These are phyloP conservation scores for Lucilia sericata DNA, from an alignment of 1,140 invertebrate species.

Conservation along the genomic window DNA sequence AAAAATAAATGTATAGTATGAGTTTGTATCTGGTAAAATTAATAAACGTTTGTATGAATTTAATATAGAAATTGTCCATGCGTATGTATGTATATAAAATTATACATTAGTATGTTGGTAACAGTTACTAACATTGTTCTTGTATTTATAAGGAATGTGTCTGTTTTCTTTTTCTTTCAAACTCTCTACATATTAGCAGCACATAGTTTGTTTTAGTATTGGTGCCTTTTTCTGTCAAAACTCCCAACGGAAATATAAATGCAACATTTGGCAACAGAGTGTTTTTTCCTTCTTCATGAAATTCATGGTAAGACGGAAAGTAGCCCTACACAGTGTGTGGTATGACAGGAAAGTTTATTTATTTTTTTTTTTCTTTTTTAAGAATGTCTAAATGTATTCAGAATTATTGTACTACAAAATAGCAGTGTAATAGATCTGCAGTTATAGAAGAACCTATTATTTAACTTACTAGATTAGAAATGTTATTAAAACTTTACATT, in stretches of 20 bases:
- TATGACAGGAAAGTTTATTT: slow-evolving; percentile 29
- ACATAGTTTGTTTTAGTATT: neutral
- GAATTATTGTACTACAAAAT: neutral
- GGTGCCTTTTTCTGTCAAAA: neutral
- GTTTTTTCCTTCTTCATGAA: neutral
- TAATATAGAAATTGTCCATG: neutral
- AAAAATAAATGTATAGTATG: neutral
- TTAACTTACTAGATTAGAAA: no score
- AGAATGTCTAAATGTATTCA: slow-evolving; percentile 3
- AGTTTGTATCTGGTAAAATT: slow-evolving; percentile 17
- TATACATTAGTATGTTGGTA: neutral
- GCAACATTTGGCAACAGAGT: slow-evolving; percentile 25
- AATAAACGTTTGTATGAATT: slow-evolving; percentile 4
- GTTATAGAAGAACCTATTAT: no score
- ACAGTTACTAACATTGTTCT: neutral
- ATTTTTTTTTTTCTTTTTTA: neutral
- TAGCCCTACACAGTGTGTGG: slow-evolving; percentile 33
- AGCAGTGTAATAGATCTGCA: no score
- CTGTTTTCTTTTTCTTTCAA: neutral
- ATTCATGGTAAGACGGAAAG: slow-evolving; percentile 20
- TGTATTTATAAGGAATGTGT: neutral
- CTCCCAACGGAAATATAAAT: slow-evolving; percentile 36
- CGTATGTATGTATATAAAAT: neutral
- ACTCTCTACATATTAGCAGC: neutral
- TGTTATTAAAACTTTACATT: no score